Percentiles rank a stretch among this genome's conserved stretches.
Conservation (phyloP, 2,888 invertebrate genomes). For the Nyleta sp. region DNA sequence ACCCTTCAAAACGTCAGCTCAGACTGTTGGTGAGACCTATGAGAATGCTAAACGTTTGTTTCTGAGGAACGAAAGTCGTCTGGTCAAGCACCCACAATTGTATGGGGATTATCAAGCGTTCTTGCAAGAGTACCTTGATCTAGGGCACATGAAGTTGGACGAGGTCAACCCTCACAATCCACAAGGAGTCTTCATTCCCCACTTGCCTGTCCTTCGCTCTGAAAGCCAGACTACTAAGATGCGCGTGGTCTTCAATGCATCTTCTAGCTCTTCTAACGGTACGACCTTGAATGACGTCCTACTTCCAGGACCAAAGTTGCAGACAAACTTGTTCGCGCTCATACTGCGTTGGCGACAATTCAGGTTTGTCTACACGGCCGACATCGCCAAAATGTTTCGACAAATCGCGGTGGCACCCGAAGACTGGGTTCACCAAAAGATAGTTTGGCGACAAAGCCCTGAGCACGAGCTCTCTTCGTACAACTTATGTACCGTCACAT, state of each 20-base stretch:
- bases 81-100: background rate
- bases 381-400: conserved; percentile 12
- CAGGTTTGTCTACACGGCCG: background rate
- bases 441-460: too few relatives aligned
- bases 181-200: too few relatives aligned
- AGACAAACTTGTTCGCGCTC: background rate
- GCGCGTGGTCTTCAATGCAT: conserved; percentile 20
- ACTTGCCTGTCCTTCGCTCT: background rate
- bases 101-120: conserved; percentile 3
- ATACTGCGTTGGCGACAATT: background rate
- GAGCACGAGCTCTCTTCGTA: background rate
- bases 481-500: background rate
- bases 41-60: background rate
- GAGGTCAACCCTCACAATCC: too few relatives aligned
- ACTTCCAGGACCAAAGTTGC: conserved; percentile 9
- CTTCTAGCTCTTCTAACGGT: background rate
- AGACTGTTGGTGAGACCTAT: background rate
- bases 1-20: background rate
- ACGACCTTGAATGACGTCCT: conserved; percentile 8
- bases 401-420: background rate
- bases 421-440: background rate
- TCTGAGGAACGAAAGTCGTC: background rate
- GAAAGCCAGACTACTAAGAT: conserved; percentile 15
- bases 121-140: background rate
- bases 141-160: conserved; percentile 20